Evolutionary conservation across 2,797 vertebrate species (phyloP), one percentile per base, ranked within the genome.

Genomic region (Sebastes nivosus): DNA sequence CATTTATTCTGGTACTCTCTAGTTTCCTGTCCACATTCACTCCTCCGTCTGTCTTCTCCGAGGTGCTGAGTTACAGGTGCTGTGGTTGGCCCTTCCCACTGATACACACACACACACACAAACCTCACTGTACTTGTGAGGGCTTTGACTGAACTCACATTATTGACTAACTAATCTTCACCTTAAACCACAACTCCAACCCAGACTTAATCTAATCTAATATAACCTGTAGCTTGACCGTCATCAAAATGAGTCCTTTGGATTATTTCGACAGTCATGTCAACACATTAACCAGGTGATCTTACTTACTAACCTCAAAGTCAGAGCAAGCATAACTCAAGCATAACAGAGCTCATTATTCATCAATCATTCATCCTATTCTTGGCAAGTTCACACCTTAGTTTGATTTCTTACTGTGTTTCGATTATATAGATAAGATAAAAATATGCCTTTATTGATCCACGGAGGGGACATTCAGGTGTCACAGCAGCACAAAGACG

Each of bases 51-150:
- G 74, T 69, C 50, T 20, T 16, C n/a, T 57, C 25, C 24, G 4
- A 27, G 76, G 89, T 81, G 75, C 83, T 64, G 71, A 60, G 65
- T 72, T 78, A 83, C 88, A 86, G 85, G 86, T 91, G 80, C 58
- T 55, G 80, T 24, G 18, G 9, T 57, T 54, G 27, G 71, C 83
- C 68, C 81, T 78, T 59, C 90, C 87, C 84, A 81, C 70, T 46
- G 32, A 72, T 65, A 72, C 71, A 71, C 79, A 86, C 24, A 70
- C 25, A 76, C 59, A 83, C 25, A 58, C 32, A 54, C 54, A 54
- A 8, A 46, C 27, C 61, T 6, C 34, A 42, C 55, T 34, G 3
- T 52, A 25, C n/a, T n/a, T 54, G 24, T 67, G 20, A 78, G 57
- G 55, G n/a, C 61, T 25, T 24, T 22, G 18, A 16, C n/a, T 66